Conservation (phyloP, 1,140 invertebrate genomes). For the Bombus pascuorum region DNA sequence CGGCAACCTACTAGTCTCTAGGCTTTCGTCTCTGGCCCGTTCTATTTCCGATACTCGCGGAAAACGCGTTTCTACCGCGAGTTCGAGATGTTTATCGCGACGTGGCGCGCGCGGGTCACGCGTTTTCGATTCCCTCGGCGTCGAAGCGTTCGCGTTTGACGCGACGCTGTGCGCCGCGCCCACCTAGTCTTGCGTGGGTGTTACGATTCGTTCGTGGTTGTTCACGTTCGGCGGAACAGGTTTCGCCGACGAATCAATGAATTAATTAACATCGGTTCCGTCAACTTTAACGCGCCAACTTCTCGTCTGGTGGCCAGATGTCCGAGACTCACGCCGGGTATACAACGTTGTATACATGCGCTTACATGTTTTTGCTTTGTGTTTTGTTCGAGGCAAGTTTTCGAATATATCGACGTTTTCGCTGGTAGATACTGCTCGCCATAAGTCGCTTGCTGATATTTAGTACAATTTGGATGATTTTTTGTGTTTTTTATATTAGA, state of each 20-base stretch:
- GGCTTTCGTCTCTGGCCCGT: slow-evolving; percentile 35
- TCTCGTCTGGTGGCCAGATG: background rate
- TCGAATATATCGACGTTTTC: too few species aligned
- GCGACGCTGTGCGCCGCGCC: background rate
- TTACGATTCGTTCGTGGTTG: background rate
- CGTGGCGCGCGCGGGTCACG: background rate
- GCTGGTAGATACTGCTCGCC: too few species aligned
- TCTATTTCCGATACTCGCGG: slow-evolving; percentile 64
- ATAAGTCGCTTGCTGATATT: too few species aligned
- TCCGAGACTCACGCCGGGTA: too few species aligned
- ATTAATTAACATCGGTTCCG: slow-evolving; percentile 31
- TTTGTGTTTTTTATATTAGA: background rate
- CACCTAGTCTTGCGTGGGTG: slow-evolving; percentile 11
- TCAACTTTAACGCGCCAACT: background rate
- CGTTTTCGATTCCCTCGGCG: background rate
- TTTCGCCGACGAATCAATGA: slow-evolving; percentile 8
- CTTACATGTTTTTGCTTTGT: too few species aligned
- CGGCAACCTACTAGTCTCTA: slow-evolving; percentile 58
- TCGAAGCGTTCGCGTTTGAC: background rate
- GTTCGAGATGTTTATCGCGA: slow-evolving; percentile 10
- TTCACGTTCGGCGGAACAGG: slow-evolving; percentile 13
- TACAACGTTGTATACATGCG: too few species aligned
- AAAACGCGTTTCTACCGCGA: slow-evolving; percentile 52
- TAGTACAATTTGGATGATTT: too few species aligned
- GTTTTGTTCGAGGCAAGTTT: too few species aligned